A percentile compares a stretch with the other conserved stretches of the same genome.
Conservation (phyloP, 2,797 vertebrate species). For the Macropodus opercularis region DNA sequence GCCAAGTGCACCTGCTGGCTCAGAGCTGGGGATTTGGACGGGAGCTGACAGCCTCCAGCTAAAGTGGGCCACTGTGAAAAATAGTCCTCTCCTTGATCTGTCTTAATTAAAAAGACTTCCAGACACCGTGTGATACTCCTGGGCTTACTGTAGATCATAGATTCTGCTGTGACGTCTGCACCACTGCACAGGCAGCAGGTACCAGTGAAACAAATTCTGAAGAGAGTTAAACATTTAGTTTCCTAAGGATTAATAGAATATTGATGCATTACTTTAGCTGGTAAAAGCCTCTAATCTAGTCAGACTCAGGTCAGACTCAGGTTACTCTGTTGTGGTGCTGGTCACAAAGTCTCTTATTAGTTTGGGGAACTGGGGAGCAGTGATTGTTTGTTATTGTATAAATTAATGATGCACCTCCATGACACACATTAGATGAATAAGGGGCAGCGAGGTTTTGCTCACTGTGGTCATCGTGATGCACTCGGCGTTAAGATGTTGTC, state of each 20-base stretch:
- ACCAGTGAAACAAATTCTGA: background rate
- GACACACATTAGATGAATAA: background rate
- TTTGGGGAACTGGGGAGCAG: too few relatives aligned
- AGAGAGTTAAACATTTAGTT: background rate
- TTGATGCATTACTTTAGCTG: background rate
- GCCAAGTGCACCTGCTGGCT: slow-evolving; percentile 11
- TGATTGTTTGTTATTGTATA: background rate
- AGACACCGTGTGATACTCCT: background rate
- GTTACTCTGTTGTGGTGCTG: too few relatives aligned
- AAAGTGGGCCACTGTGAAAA: slow-evolving; percentile 12
- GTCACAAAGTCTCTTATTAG: too few relatives aligned
- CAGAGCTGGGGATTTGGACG: background rate
- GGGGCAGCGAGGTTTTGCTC: background rate
- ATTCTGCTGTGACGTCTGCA: background rate
- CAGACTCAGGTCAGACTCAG: too few relatives aligned
- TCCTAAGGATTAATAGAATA: background rate
- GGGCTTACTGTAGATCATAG: background rate
- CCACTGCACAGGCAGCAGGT: background rate
- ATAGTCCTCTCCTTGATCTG: background rate
- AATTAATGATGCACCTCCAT: background rate
- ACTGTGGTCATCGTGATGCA: background rate
- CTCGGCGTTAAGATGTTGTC: background rate
- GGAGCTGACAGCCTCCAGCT: slow-evolving; percentile 9
- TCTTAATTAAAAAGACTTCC: slow-evolving; percentile 18
- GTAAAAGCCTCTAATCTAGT: background rate